Evolutionary conservation across 1,140 invertebrate genomes (phyloP).

Genomic region (Heliconius congener): DNA sequence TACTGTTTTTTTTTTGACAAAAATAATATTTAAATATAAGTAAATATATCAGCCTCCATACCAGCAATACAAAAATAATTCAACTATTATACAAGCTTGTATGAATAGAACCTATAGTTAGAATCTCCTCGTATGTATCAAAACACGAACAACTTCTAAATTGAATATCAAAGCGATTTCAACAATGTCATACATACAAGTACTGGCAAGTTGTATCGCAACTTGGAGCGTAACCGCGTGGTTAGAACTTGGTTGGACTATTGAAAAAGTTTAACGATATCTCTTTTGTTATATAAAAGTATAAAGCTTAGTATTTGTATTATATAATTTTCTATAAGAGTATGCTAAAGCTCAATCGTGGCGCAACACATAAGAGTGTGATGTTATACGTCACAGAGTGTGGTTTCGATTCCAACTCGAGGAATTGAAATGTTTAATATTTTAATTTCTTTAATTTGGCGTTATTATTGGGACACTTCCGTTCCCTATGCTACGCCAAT

Average conservation of each 20-base stretch:
- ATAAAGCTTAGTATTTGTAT: not conserved
- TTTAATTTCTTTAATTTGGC: too few species aligned
- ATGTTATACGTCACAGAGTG: too few species aligned
- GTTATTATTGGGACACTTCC: too few species aligned
- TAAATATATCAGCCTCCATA: not conserved
- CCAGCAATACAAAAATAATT: not conserved
- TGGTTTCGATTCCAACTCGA: too few species aligned
- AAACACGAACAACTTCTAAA: constrained; percentile 20
- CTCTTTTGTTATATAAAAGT: not conserved
- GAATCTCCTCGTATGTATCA: not conserved
- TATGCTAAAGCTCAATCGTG: not conserved
- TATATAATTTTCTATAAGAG: not conserved
- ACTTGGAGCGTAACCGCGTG: not conserved
- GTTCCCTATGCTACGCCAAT: too few species aligned
- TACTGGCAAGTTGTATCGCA: constrained; percentile 15
- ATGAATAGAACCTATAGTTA: not conserved
- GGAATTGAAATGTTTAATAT: too few species aligned
- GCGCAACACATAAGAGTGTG: too few species aligned
- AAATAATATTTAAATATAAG: not conserved
- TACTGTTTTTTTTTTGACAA: too few species aligned
- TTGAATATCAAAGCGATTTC: constrained; percentile 33
- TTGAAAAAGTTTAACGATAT: constrained; percentile 1
- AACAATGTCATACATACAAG: constrained; percentile 22
- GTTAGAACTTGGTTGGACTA: constrained; percentile 7
- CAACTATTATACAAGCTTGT: not conserved